These are phyloP conservation scores for Microctonus aethiopoides DNA, from an alignment of 2,888 invertebrate species.

Conservation along the genomic window DNA sequence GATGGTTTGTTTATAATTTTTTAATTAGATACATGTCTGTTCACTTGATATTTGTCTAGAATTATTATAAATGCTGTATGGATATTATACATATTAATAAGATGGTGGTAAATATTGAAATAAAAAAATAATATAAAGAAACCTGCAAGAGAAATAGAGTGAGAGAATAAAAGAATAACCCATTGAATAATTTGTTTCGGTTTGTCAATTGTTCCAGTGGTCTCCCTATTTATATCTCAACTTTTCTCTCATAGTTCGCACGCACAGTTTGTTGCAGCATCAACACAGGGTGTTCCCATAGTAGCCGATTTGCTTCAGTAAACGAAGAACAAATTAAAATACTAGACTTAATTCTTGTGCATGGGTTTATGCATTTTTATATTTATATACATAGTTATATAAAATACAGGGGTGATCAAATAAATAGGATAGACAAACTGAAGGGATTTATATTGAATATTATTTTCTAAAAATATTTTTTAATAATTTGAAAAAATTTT, in stretches of 20 bases:
- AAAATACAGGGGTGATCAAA: not conserved
- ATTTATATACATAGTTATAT: not conserved
- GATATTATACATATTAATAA: no score
- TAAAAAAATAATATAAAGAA: conserved; percentile 10
- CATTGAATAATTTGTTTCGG: conserved; percentile 43
- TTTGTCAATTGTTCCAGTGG: conserved; percentile 42
- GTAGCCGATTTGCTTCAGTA: conserved; percentile 6
- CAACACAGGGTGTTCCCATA: conserved; percentile 46
- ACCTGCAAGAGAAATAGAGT: conserved; percentile 17
- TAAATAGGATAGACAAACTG: not conserved
- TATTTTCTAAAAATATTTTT: no score
- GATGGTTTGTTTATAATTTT: no score
- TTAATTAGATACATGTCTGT: no score
- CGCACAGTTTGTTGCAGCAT: conserved; percentile 42
- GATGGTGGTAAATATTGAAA: not conserved
- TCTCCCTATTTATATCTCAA: conserved; percentile 32
- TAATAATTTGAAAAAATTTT: no score
- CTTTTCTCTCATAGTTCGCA: conserved; percentile 26
- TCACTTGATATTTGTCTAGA: no score
- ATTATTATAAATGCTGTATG: no score
- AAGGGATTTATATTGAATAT: not conserved
- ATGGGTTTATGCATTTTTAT: not conserved
- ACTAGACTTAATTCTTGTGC: not conserved
- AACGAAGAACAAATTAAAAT: not conserved
- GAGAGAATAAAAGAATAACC: not conserved